These are phyloP conservation scores for Graphium colonna DNA, from an alignment of 2,888 invertebrate species.

Conservation along the genomic window DNA sequence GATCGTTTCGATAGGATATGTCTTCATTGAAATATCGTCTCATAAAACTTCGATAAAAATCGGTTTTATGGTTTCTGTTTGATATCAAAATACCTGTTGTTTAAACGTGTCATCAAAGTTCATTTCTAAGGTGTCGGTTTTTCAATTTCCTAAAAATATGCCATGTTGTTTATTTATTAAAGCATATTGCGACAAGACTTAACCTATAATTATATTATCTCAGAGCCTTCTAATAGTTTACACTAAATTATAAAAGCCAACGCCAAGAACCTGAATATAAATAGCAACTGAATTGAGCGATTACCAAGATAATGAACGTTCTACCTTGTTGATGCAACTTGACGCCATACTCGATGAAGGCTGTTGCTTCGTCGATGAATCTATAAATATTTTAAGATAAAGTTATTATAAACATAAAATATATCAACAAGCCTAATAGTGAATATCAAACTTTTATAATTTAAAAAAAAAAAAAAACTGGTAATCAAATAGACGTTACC, in stretches of 20 bases:
- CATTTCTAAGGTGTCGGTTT: too few species aligned
- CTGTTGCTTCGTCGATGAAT: background rate
- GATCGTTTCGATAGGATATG: too few species aligned
- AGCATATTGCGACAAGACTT: background rate
- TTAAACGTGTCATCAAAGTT: too few species aligned
- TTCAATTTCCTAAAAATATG: too few species aligned
- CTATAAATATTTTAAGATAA: background rate
- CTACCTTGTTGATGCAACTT: background rate
- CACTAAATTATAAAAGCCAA: background rate
- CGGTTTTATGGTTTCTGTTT: too few species aligned
- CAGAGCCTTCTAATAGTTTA: background rate
- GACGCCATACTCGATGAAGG: background rate
- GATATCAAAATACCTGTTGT: too few species aligned
- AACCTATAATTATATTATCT: background rate
- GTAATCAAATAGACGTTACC: too few species aligned
- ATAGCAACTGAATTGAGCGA: background rate
- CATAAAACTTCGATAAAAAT: too few species aligned
- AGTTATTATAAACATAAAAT: background rate
- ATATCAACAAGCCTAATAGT: background rate
- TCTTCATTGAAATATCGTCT: too few species aligned
- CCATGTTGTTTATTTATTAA: too few species aligned
- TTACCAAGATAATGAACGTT: background rate
- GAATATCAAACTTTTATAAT: too few species aligned
- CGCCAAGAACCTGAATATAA: background rate
- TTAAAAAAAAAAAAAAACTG: too few species aligned